A percentile compares a stretch with the other conserved stretches of the same genome.
These are phyloP conservation scores for Propithecus deckenii DNA, from an alignment of 2,797 vertebrate species.

Conservation along the genomic window DNA sequence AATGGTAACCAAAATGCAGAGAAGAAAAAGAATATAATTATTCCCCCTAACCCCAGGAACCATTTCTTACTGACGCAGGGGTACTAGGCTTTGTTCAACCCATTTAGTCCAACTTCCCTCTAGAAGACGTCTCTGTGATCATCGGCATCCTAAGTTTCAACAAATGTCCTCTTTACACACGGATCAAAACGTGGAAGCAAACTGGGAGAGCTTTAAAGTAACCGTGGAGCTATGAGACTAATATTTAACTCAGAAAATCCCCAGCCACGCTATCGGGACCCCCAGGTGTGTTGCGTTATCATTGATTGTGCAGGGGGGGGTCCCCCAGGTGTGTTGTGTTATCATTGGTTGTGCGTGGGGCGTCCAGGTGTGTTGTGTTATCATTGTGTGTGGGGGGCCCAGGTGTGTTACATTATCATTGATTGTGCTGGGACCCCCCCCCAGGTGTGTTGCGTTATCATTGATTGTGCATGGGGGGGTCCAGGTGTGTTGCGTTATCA, in stretches of 20 bases:
- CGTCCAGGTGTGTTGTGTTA: no score
- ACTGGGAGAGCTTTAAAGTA: not conserved
- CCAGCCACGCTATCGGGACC: not conserved
- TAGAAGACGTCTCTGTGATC: not conserved
- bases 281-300: not conserved
- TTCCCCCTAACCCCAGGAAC: not conserved
- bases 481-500: no score
- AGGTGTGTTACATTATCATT: no score
- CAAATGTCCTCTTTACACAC: not conserved
- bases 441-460: no score
- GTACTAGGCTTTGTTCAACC: not conserved
- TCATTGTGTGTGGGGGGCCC: no score
- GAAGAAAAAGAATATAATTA: not conserved
- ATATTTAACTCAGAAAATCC: not conserved
- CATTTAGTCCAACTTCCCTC: not conserved
- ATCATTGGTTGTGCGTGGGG: not conserved
- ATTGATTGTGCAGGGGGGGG: not conserved
- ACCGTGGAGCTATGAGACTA: not conserved
- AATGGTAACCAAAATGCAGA: not conserved
- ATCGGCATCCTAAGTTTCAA: not conserved
- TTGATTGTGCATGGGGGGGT: no score
- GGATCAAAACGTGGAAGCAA: not conserved
- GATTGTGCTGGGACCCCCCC: no score
- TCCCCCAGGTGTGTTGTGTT: no score
- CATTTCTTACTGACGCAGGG: not conserved